Base-by-base conservation (phyloP, 2,113 vertebrate genomes). In the Zeus faber region DNA sequence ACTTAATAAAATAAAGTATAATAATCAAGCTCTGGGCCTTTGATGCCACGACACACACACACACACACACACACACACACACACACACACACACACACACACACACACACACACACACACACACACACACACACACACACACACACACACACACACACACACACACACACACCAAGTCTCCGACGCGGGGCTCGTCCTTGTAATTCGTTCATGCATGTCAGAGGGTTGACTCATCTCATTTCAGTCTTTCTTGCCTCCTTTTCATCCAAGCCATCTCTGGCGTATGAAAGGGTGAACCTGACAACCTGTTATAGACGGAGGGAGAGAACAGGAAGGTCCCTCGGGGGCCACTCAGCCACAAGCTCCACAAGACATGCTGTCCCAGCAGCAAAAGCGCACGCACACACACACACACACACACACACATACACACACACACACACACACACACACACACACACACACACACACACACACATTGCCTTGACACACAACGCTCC, bases 151-250 rank as follows among this genome's bases (percentile, higher is more conserved):
- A 31, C 2, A 31, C 27, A 31, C 27, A 31, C 2, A 31, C 27
- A 31, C 27, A 31, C 1, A 31, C 27, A 1, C 27, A 31, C 27
- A 31, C 27, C 6, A 5, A 31, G 2, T 10, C 1, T 31, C 1
- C 27, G 10, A 5, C 33, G 39, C 47, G 63, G 49, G 49, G 57
- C 27, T 48, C 49, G 64, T 45, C 61, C 64, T 27, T 29, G 48
- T 25, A 14, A 61, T 55, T 45, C 73, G 73, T 49, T 61, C 49
- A 50, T 48, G 65, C 72, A 67, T 50, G 50, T n/a, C 6, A 46
- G 43, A 17, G 57, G 49, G 35, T 23, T 59, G 67, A 18, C 50
- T 62, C 67, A 44, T 74, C 57, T 60, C 31, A 54, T 75, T 62
- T 81, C 45, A 20, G 25, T 65, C 29, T 51, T 40, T 52, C 22